Percentiles rank a stretch among this genome's conserved stretches.
Conservation (phyloP, 2,888 invertebrate genomes). For the Anthrax anthrax region DNA sequence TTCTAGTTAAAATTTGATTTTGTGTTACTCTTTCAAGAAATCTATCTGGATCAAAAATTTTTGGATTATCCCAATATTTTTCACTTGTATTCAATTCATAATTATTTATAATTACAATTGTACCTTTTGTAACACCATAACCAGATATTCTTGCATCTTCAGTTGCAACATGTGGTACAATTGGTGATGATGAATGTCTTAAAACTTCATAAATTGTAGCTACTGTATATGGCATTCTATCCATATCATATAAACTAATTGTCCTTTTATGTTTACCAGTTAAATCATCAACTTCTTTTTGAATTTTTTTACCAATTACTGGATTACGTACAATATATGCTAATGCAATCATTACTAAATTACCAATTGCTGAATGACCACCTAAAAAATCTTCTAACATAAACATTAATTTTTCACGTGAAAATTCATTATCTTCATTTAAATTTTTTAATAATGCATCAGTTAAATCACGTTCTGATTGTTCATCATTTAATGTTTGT, state of each 20-base stretch:
- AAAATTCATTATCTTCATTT: constrained; percentile 46
- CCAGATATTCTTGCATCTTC: constrained; percentile 55
- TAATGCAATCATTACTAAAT: constrained; percentile 57
- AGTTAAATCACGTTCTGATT: constrained; percentile 55
- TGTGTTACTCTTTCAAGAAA: constrained; percentile 40
- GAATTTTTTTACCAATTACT: constrained; percentile 46
- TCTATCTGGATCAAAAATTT: constrained; percentile 55
- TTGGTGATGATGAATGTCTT: constrained; percentile 62
- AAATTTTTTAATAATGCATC: constrained; percentile 56
- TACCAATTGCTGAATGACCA: constrained; percentile 71
- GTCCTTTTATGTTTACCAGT: constrained; percentile 34
- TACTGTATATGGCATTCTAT: constrained; percentile 56
- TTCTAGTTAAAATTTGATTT: constrained; percentile 11
- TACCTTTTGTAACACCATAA: constrained; percentile 55
- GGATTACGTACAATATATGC: constrained; percentile 50
- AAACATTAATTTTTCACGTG: constrained; percentile 58
- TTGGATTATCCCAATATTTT: constrained; percentile 54
- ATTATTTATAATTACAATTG: constrained; percentile 67
- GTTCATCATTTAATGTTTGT: constrained; percentile 35
- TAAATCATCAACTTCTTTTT: constrained; percentile 45
- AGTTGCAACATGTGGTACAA: constrained; percentile 73
- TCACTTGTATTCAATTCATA: constrained; percentile 59
- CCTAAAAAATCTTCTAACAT: constrained; percentile 72
- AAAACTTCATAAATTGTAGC: constrained; percentile 63
- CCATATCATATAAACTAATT: constrained; percentile 46